A percentile compares a stretch with the other conserved stretches of the same genome.
phyloP scores from a whole-genome alignment of 2,888 invertebrate species.

The Siphonodentalium dalli region DNA sequence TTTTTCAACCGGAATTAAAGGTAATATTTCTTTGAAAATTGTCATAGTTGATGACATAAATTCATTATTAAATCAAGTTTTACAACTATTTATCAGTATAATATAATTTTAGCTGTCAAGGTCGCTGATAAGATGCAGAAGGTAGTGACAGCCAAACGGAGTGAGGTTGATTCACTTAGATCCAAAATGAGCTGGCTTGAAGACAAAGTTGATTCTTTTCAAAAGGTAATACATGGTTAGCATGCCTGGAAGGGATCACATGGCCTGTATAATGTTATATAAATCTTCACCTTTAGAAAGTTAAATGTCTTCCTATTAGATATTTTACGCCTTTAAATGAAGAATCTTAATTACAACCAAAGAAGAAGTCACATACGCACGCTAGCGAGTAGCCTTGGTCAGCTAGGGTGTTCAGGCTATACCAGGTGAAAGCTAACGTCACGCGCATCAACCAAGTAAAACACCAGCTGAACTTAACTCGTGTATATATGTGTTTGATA shows the following conservation, averaged over 20 bases:
- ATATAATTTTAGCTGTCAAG: constrained; percentile 44
- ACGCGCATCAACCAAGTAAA: no score
- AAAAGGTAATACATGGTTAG: constrained; percentile 55
- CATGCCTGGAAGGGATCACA: constrained; percentile 3
- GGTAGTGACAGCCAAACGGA: constrained; percentile 58
- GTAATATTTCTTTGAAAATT: not conserved
- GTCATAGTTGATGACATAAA: not conserved
- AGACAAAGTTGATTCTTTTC: constrained; percentile 51
- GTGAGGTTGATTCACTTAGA: constrained; percentile 52
- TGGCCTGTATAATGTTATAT: no score
- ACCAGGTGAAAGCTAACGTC: no score
- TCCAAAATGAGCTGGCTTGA: constrained; percentile 53
- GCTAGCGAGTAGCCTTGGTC: no score
- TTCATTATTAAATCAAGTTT: not conserved
- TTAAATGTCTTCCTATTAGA: no score
- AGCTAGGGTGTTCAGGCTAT: no score
- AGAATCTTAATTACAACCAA: no score
- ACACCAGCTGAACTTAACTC: no score
- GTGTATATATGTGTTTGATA: no score
- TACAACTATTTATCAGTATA: not conserved
- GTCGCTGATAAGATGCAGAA: constrained; percentile 62
- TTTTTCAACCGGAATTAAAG: not conserved
- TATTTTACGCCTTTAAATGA: no score
- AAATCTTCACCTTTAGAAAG: no score
- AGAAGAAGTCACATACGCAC: no score